phyloP scores from a whole-genome alignment of 2,888 invertebrate species.

The Achlya flavicornis region DNA sequence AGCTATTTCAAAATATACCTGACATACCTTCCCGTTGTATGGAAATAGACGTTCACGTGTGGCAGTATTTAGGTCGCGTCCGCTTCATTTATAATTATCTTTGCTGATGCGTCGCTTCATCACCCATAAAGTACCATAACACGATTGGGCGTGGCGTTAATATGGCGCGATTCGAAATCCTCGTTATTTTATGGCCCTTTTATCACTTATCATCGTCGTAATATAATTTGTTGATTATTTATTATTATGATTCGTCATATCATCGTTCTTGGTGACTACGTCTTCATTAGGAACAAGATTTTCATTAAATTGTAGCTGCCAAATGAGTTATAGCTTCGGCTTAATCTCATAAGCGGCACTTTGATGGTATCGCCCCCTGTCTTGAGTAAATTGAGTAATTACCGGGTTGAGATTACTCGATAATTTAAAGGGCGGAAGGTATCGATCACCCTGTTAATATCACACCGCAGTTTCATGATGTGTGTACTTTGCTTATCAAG shows the following conservation, averaged over 20 bases:
- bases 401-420: constrained; percentile 67
- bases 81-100: constrained; percentile 72
- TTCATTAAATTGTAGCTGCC: constrained; percentile 44
- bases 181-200: constrained; percentile 19
- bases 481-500: not conserved
- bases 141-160: constrained; percentile 39
- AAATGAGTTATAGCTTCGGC: constrained; percentile 42
- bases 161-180: constrained; percentile 25
- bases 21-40: constrained; percentile 65
- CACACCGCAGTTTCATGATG: constrained; percentile 8
- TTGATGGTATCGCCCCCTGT: constrained; percentile 65
- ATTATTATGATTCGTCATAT: not conserved
- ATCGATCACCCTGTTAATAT: constrained; percentile 62
- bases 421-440: constrained; percentile 66
- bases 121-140: constrained; percentile 47
- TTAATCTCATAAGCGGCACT: constrained; percentile 58
- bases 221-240: not conserved
- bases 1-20: constrained; percentile 71
- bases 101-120: constrained; percentile 65
- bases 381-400: constrained; percentile 77
- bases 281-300: constrained; percentile 10
- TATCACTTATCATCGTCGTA: constrained; percentile 20
- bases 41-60: constrained; percentile 72
- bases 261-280: constrained; percentile 14
- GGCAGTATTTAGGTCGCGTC: constrained; percentile 74